phyloP scores from a whole-genome alignment of 1,140 invertebrate genomes.

The Drosophila insularis region DNA sequence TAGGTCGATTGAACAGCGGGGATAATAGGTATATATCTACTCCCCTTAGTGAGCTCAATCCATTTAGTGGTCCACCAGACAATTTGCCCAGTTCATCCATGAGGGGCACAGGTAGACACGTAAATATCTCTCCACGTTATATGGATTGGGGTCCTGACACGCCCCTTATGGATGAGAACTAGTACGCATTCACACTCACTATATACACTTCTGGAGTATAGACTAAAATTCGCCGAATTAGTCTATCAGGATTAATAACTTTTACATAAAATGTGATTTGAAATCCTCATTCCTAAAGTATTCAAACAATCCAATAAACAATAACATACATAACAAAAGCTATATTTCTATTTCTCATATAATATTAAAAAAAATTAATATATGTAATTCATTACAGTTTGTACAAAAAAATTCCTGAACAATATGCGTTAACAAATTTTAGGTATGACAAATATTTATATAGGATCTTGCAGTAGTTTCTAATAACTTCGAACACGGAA shows the following conservation, averaged over 20 bases:
- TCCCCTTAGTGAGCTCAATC: slow-evolving; percentile 54
- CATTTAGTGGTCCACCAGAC: slow-evolving; percentile 35
- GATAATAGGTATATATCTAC: slow-evolving; percentile 27
- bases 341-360: background rate
- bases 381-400: slow-evolving; percentile 28
- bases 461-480: slow-evolving; percentile 2
- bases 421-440: background rate
- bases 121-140: slow-evolving; percentile 92
- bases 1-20: slow-evolving; percentile 19
- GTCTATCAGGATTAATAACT: background rate
- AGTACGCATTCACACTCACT: background rate
- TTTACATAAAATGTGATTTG: background rate
- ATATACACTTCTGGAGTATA: background rate
- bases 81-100: slow-evolving; percentile 82
- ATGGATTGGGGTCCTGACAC: slow-evolving; percentile 95
- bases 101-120: slow-evolving; percentile 88
- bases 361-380: background rate
- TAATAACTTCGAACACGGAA: slow-evolving; percentile 41
- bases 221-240: background rate
- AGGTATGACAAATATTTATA: background rate
- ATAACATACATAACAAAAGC: background rate
- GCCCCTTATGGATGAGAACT: slow-evolving; percentile 92
- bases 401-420: slow-evolving; percentile 5
- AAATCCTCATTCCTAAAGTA: background rate
- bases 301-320: no score